Evolutionary conservation across 1,140 invertebrate genomes (phyloP), one percentile per base, ranked within the genome.

Genomic region (Reticulitermes speratus): DNA sequence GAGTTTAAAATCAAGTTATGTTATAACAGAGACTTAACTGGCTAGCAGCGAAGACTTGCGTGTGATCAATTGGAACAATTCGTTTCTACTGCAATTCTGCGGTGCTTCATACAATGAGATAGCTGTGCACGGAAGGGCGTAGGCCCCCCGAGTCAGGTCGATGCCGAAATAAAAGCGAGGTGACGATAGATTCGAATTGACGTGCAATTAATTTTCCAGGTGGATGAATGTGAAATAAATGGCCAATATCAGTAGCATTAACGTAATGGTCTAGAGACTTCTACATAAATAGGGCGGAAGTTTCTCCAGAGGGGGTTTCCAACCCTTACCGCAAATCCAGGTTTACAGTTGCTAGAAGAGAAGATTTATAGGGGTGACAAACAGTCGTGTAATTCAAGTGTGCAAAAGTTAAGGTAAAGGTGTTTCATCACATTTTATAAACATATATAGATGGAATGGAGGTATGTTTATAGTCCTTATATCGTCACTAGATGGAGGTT

Each of bases 201-300:
- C 65, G 65, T 75, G 65, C 9, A 75, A 75, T 75, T 75, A 75
- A 75, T 75, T 75, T 75, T 75, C 65, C 65, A 75, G 25, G 65
- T 75, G 65, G 65, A 75, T 75, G 65, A 25, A 75, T 75, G 65
- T 75, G n/a, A 75, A 75, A 75, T 75, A 75, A 75, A 75, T 75
- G 65, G 25, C 25, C 65, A 75, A 75, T 75, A 75, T 75, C 65
- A 2, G n/a, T 30, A 30, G 25, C 65, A 30, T 75, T 75, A 75
- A 75, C 25, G 65, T 75, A 75, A 75, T 75, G 25, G 65, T 9
- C 3, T 75, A 75, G 65, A 30, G 65, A 30, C n/a, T 75, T 75
- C 65, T 75, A 75, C n/a, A 75, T 30, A 75, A 75, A 75, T 75
- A 30, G 65, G 12, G 65, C 25, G 65, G 65, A 75, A 75, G 65